Evolutionary conservation across 2,113 vertebrate species (phyloP), one percentile per base, ranked within the genome.

Genomic region (Galbula dea): DNA sequence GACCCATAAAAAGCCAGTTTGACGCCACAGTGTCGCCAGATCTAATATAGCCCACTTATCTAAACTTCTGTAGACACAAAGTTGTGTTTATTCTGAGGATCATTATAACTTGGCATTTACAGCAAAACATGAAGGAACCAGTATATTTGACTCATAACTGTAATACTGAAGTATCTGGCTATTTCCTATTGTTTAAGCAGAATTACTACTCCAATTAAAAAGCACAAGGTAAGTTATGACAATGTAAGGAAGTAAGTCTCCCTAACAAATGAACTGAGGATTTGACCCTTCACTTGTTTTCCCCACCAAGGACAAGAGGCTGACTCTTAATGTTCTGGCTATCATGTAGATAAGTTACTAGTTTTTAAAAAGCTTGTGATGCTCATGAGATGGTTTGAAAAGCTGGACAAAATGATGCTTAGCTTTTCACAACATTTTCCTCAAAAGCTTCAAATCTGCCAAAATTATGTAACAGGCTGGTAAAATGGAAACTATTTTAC

Each of bases 281-380:
- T 88, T 94, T 94, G 83, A 91, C 39, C 58, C 43, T 45, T 88
- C 52, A 23, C 72, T 81, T 94, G 76, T 65, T 91, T 88, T 84
- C 32, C 68, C 39, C 39, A 36, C 13, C 59, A 66, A 86, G 39
- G 32, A 75, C 36, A 86, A 59, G 52, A 19, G 67, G 15, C 17
- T 93, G 83, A 91, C 80, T 22, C 52, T 74, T 71, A 16, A 63
- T 17, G 15, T 77, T 67, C 83, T 86, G 43, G 17, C 18, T 78
- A 52, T 26, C 48, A 82, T 61, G 94, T 71, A 78, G 34, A 52
- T 37, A 77, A 81, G 27, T 67, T 36, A 67, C 9, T 29, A 75
- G 61, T 62, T 59, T 86, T 77, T 4, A 71, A 86, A 80, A 74
- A 66, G 3, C 16, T 67, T 1, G 0, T 55, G 52, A 74, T 30